A percentile compares a stretch with the other conserved stretches of the same genome.
Evolutionary conservation across 23 tunicate species (phyloP).

Genomic region (Styela plicata): DNA sequence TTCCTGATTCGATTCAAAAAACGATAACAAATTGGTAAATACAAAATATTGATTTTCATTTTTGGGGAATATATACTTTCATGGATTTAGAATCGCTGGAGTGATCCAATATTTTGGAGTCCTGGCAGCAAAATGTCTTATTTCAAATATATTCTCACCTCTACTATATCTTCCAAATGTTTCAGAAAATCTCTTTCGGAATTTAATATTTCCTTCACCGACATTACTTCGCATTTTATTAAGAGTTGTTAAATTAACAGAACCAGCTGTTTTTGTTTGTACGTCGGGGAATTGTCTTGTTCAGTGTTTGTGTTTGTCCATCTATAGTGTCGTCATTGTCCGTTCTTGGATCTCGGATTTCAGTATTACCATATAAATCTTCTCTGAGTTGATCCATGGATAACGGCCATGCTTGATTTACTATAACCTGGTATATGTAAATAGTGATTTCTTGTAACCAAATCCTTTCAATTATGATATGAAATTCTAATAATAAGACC

Average conservation of each 20-base stretch:
- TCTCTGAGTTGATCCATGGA: not conserved
- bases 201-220: slow-evolving; percentile 71
- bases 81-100: too few species aligned
- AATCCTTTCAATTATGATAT: too few species aligned
- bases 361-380: too few species aligned
- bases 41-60: too few species aligned
- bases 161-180: slow-evolving; percentile 72
- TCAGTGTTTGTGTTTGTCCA: not conserved
- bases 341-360: not conserved
- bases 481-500: too few species aligned
- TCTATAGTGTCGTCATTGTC: slow-evolving; percentile 28
- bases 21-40: too few species aligned
- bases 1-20: too few species aligned
- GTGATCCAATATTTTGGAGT: too few species aligned
- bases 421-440: not conserved
- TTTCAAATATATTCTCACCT: too few species aligned
- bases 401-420: not conserved
- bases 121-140: too few species aligned
- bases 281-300: slow-evolving; percentile 21
- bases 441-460: too few species aligned
- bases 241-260: not conserved
- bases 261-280: slow-evolving; percentile 30
- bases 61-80: too few species aligned
- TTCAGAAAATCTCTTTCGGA: slow-evolving; percentile 76
- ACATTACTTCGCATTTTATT: slow-evolving; percentile 68